Percentiles rank a stretch among this genome's conserved stretches.
These are phyloP conservation scores for Melanogrammus aeglefinus DNA, from an alignment of 2,797 vertebrate species.

Conservation along the genomic window DNA sequence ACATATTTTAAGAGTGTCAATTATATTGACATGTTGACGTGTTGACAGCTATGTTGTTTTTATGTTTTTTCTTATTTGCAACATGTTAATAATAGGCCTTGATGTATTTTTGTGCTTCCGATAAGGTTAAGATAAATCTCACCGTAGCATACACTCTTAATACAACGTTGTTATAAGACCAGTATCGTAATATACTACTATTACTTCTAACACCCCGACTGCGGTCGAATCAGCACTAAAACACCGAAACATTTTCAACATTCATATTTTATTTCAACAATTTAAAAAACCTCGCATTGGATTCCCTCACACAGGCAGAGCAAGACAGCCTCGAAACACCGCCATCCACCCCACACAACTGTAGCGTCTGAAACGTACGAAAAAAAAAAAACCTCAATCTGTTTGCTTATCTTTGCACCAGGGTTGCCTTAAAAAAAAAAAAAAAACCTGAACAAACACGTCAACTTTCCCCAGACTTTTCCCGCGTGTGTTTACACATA, in stretches of 20 bases:
- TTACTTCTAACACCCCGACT: not conserved
- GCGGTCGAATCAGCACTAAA: not conserved
- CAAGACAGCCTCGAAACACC: not conserved
- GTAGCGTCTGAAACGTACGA: too few species aligned
- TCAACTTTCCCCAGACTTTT: not conserved
- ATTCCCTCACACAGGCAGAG: not conserved
- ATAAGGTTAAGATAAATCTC: not conserved
- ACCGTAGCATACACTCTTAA: not conserved
- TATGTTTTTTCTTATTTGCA: not conserved
- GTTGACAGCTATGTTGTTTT: not conserved
- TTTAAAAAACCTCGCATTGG: not conserved
- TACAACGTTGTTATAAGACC: too few species aligned
- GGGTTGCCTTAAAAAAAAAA: not conserved
- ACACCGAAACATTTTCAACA: not conserved
- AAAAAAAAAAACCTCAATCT: not conserved
- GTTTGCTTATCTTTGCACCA: not conserved
- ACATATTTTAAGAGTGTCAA: not conserved
- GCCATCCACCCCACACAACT: not conserved
- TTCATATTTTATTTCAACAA: not conserved
- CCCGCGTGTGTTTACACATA: conserved; percentile 75
- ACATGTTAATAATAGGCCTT: not conserved
- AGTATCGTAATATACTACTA: not conserved
- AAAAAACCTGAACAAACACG: not conserved
- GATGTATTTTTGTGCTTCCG: not conserved
- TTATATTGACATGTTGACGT: not conserved